These are phyloP conservation scores for Peromyscus maniculatus DNA, from an alignment of 2,113 vertebrate species.

Conservation along the genomic window DNA sequence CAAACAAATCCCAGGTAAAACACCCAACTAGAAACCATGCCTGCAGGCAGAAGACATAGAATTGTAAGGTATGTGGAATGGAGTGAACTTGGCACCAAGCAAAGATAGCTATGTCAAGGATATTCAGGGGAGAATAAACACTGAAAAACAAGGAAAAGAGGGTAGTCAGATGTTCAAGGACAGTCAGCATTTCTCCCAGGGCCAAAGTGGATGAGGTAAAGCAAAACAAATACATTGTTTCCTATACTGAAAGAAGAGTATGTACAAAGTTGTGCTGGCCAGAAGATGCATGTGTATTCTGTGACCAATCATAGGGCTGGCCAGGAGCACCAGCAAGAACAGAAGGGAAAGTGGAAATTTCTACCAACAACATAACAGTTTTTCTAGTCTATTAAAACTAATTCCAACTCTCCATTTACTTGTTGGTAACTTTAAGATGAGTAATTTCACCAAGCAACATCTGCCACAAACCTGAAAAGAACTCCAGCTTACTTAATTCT, in stretches of 20 bases:
- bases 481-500: background rate
- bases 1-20: constrained; percentile 14
- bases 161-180: background rate
- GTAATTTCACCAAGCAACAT: constrained; percentile 1
- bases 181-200: background rate
- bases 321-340: background rate
- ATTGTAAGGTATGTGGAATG: background rate
- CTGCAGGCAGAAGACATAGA: background rate
- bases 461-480: constrained; percentile 1
- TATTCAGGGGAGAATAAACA: background rate
- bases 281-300: constrained; percentile 1
- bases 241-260: background rate
- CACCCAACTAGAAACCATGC: background rate
- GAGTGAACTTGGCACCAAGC: background rate
- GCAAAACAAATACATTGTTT: background rate
- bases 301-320: background rate
- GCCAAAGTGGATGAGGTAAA: background rate
- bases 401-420: background rate
- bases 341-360: background rate
- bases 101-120: background rate
- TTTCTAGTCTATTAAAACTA: background rate
- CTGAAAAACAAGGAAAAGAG: background rate
- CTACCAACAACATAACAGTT: background rate
- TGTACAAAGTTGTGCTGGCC: background rate
- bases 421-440: constrained; percentile 17